Evolutionary conservation across 2,113 vertebrate species (phyloP).

Genomic region (Amblyopsis rosae): DNA sequence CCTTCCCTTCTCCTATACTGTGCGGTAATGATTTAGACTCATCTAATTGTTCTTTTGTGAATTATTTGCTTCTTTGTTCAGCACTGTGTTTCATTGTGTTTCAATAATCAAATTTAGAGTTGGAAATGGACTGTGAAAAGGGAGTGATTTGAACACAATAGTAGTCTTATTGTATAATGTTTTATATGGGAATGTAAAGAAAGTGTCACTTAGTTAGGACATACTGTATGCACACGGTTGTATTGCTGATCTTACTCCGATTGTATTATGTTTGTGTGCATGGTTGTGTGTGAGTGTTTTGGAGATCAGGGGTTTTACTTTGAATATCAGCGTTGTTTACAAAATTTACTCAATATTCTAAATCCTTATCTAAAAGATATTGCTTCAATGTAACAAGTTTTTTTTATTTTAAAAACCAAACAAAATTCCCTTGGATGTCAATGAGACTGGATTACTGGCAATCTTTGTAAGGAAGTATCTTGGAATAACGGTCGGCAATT

Average conservation of each 20-base stretch:
- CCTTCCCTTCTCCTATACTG: constrained; percentile 11
- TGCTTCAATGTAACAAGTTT: too few relatives aligned
- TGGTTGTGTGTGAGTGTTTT: too few relatives aligned
- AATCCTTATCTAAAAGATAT: too few relatives aligned
- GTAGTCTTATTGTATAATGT: not conserved
- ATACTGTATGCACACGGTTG: not conserved
- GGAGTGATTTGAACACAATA: constrained; percentile 7
- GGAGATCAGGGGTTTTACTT: too few relatives aligned
- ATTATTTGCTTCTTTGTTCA: constrained; percentile 43
- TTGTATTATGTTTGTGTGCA: constrained; percentile 19
- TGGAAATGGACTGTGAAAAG: constrained; percentile 28
- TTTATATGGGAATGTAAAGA: not conserved
- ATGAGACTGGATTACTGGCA: too few relatives aligned
- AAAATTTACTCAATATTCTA: too few relatives aligned
- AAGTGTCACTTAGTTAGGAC: not conserved
- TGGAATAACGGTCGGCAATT: too few relatives aligned
- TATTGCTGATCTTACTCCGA: not conserved
- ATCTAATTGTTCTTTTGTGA: constrained; percentile 51
- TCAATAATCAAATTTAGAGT: constrained; percentile 31
- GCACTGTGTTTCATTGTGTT: constrained; percentile 20
- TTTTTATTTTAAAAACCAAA: too few relatives aligned
- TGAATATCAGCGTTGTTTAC: too few relatives aligned
- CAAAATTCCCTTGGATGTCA: too few relatives aligned
- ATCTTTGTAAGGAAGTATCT: too few relatives aligned
- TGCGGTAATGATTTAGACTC: constrained; percentile 28